phyloP scores from a whole-genome alignment of 2,113 vertebrate genomes.

The Percopsis transmontana region DNA sequence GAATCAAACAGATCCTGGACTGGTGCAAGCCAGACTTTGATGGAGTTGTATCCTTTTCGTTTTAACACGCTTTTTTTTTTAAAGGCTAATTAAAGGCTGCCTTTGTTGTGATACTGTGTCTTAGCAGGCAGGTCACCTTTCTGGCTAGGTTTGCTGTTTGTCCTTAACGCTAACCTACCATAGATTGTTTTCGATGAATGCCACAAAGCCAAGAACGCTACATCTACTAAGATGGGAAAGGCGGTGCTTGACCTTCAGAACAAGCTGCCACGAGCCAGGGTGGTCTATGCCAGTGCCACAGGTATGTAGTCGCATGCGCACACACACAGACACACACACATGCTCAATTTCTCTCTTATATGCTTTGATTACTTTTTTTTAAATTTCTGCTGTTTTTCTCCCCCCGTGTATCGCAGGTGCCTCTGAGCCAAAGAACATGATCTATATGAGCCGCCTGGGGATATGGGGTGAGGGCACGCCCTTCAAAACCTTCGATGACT shows the following conservation, averaged over 20 bases:
- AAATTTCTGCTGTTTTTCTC: neutral
- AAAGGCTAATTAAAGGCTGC: neutral
- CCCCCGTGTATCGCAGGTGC: slow-evolving; percentile 80
- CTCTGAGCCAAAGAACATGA: slow-evolving; percentile 99
- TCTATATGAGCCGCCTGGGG: slow-evolving; percentile 98
- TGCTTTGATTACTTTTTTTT: neutral
- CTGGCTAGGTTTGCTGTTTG: slow-evolving; percentile 21
- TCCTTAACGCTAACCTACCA: slow-evolving; percentile 75
- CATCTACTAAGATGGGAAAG: slow-evolving; percentile 98
- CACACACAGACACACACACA: neutral
- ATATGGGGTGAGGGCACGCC: slow-evolving; percentile 98
- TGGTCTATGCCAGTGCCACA: slow-evolving; percentile 98
- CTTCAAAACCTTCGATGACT: slow-evolving; percentile 93
- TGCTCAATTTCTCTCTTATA: neutral
- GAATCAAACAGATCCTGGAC: slow-evolving; percentile 94
- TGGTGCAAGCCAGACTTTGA: slow-evolving; percentile 95
- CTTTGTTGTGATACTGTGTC: no score
- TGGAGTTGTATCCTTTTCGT: slow-evolving; percentile 92
- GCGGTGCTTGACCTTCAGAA: slow-evolving; percentile 96
- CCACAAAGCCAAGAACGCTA: slow-evolving; percentile 99
- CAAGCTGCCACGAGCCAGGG: slow-evolving; percentile 91
- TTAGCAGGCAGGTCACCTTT: no score
- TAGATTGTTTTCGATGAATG: slow-evolving; percentile 99
- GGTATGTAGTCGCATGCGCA: slow-evolving; percentile 66
- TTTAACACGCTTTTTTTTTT: neutral